phyloP scores from a whole-genome alignment of 2,888 invertebrate genomes.

The Calephelis perditalis region DNA sequence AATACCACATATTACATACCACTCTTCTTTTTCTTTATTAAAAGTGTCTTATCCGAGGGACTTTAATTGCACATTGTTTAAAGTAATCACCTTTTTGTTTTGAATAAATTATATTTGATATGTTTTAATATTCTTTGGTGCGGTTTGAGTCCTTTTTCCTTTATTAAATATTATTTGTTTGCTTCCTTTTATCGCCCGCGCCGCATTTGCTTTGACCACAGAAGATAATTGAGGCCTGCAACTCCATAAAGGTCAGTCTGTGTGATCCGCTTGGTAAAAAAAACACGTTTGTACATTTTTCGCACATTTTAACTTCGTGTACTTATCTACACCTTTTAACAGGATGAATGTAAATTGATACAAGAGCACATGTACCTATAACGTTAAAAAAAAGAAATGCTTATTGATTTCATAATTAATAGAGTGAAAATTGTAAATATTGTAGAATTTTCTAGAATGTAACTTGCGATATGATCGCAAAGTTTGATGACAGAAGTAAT shows the following conservation, averaged over 20 bases:
- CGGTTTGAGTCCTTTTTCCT: constrained; percentile 33
- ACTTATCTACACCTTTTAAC: no score
- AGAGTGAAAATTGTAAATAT: no score
- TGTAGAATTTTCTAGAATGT: no score
- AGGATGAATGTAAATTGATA: no score
- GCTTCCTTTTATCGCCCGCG: constrained; percentile 54
- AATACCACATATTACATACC: not conserved
- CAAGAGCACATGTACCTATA: no score
- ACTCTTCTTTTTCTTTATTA: not conserved
- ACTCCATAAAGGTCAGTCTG: constrained; percentile 89
- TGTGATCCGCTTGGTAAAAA: constrained; percentile 37
- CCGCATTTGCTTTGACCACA: constrained; percentile 76
- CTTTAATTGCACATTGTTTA: constrained; percentile 5
- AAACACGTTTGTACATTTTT: no score
- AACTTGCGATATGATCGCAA: no score
- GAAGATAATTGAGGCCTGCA: constrained; percentile 97
- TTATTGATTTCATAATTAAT: no score
- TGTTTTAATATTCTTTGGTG: constrained; percentile 27
- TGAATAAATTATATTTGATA: not conserved
- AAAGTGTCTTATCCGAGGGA: constrained; percentile 1
- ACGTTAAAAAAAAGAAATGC: no score
- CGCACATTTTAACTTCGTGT: no score
- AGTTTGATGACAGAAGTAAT: no score
- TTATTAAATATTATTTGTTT: constrained; percentile 65
- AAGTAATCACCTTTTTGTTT: constrained; percentile 18